A percentile compares a stretch with the other conserved stretches of the same genome.
phyloP scores from a whole-genome alignment of 2,113 vertebrate genomes.

The Ardeotis arabs region DNA sequence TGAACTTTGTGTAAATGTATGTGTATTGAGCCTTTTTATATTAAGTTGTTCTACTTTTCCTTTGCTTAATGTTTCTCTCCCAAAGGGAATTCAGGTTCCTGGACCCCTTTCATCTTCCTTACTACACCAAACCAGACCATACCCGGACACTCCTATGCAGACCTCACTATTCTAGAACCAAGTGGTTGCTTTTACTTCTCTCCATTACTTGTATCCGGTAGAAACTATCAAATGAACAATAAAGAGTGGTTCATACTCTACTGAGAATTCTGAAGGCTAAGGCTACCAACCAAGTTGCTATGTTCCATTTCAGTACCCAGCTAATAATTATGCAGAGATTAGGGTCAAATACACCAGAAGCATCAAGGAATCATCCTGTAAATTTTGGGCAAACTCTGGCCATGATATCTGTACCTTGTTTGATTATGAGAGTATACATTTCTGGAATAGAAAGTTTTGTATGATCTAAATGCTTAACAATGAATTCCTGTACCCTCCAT shows the following conservation, averaged over 20 bases:
- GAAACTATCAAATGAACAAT: not conserved
- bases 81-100: not conserved
- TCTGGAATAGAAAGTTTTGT: not conserved
- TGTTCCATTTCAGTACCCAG: not conserved
- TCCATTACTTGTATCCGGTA: not conserved
- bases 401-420: not conserved
- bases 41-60: not conserved
- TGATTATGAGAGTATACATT: not conserved
- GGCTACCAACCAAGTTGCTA: not conserved
- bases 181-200: not conserved
- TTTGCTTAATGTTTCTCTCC: not conserved
- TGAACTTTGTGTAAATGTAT: not conserved
- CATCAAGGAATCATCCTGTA: not conserved
- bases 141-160: not conserved
- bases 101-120: not conserved
- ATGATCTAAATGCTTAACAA: not conserved
- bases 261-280: not conserved
- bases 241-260: not conserved
- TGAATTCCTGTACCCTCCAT: not conserved
- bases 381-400: not conserved
- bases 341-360: not conserved
- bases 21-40: not conserved
- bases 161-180: not conserved
- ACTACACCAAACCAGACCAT: not conserved
- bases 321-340: not conserved